Base-by-base conservation (phyloP, 2,113 vertebrate species). In the Neotoma lepida region DNA sequence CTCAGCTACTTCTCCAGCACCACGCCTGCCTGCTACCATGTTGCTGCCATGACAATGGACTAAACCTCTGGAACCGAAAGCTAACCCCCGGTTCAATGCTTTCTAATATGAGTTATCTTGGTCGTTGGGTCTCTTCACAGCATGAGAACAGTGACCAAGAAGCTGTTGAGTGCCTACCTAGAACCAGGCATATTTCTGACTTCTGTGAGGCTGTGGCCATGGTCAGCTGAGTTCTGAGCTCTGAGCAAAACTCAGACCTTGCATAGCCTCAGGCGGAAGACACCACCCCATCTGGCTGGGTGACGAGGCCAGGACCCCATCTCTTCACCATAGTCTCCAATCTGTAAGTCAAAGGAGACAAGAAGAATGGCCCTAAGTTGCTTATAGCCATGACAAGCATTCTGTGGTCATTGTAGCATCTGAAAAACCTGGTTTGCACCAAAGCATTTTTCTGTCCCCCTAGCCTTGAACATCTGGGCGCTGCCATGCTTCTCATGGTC, bases 351-450 rank as follows among this genome's bases (percentile, higher is more conserved):
- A n/a, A 71, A 6, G 54, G 9, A 35, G 12, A 22, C 17, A 4
- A 30, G 86, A 35, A 30, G 41, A 39, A 13, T 46, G 10, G 3
- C 24, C 58, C 46, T 49, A 24, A 54, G 63, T 78, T 17, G 4
- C 35, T 54, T 9, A 2, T 20, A 26, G 73, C 15, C 10, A 0
- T 35, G 70, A 56, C 24, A n/a, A 26, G 24, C 41, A 4, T 35
- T 14, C 70, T 10, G 20, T 22, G 6, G 58, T 33, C 18, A 86
- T n/a, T 1, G 18, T 5, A 13, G 71, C 63, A 12, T n/a, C 41
- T n/a, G 14, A 68, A 41, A 44, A 13, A 0, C 46, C 17, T 13
- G 49, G n/a, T 39, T 22, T 9, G 17, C 54, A 41, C 4, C 0
- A 9, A 30, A 24, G 56, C 33, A 9, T 6, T 8, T 66, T 76